Percentiles rank a stretch among this genome's conserved stretches.
These are phyloP conservation scores for Tenebrosternarchus preto DNA, from an alignment of 2,113 vertebrate species.

Conservation along the genomic window DNA sequence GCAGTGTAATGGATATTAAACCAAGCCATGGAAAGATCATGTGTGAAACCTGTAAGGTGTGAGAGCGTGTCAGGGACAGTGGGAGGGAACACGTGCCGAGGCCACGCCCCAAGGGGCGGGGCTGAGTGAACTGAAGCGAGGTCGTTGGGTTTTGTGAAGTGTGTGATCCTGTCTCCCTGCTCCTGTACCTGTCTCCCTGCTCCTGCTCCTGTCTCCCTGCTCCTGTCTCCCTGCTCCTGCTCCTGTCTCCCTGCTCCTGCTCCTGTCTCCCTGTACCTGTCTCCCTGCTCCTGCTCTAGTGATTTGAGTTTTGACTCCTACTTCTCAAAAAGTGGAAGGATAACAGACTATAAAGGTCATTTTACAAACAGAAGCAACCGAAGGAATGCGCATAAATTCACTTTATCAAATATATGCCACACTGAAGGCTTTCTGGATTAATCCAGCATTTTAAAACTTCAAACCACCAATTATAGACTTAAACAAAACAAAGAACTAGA, in stretches of 20 bases:
- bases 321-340: constrained; percentile 35
- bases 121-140: constrained; percentile 40
- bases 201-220: no score
- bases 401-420: constrained; percentile 1
- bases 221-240: constrained; percentile 11
- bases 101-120: no score
- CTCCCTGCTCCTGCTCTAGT: constrained; percentile 30
- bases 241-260: neutral
- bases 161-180: constrained; percentile 36
- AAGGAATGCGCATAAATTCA: constrained; percentile 9
- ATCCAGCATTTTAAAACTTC: neutral
- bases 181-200: no score
- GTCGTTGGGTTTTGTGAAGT: constrained; percentile 46
- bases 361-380: constrained; percentile 26
- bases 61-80: neutral
- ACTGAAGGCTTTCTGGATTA: neutral
- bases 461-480: constrained; percentile 3
- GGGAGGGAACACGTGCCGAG: neutral
- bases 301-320: constrained; percentile 47
- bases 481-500: neutral
- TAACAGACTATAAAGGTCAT: constrained; percentile 33
- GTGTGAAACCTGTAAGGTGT: neutral
- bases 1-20: constrained; percentile 10
- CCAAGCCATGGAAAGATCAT: neutral
- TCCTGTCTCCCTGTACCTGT: no score